A percentile compares a stretch with the other conserved stretches of the same genome.
phyloP scores from a whole-genome alignment of 1,140 invertebrate species.

The Calosoma granatense region DNA sequence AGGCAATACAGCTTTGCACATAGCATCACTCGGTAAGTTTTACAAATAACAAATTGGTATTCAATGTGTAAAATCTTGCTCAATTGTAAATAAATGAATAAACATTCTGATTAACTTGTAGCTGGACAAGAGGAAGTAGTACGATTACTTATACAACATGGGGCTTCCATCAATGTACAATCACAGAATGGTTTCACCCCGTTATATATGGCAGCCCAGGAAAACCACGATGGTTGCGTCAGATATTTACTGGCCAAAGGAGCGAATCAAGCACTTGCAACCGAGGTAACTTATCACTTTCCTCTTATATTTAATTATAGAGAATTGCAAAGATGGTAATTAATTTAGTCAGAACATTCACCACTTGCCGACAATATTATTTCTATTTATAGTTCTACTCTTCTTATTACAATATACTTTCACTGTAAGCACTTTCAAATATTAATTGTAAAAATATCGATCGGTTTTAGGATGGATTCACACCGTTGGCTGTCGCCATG shows the following conservation, averaged over 20 bases:
- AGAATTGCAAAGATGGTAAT: too few species aligned
- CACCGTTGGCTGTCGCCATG: constrained; percentile 94
- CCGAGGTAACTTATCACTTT: constrained; percentile 59
- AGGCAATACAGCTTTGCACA: constrained; percentile 98
- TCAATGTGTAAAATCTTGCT: too few species aligned
- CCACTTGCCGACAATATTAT: too few species aligned
- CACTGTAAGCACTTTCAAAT: too few species aligned
- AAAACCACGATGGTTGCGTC: constrained; percentile 93
- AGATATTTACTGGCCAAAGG: constrained; percentile 85
- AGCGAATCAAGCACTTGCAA: constrained; percentile 92
- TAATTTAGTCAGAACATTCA: too few species aligned
- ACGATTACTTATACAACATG: constrained; percentile 74
- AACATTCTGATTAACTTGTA: constrained; percentile 31
- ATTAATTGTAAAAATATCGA: too few species aligned
- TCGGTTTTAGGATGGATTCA: constrained; percentile 92
- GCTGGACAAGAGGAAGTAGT: constrained; percentile 95
- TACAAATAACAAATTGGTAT: not conserved
- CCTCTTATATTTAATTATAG: constrained; percentile 12
- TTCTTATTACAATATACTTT: too few species aligned
- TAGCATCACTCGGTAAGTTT: constrained; percentile 82
- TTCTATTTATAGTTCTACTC: too few species aligned
- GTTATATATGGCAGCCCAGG: constrained; percentile 98
- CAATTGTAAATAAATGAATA: too few species aligned
- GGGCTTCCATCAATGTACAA: constrained; percentile 93
- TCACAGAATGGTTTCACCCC: constrained; percentile 97